These are phyloP conservation scores for Lycodopsis pacificus DNA, from an alignment of 2,797 vertebrate genomes.

Conservation along the genomic window DNA sequence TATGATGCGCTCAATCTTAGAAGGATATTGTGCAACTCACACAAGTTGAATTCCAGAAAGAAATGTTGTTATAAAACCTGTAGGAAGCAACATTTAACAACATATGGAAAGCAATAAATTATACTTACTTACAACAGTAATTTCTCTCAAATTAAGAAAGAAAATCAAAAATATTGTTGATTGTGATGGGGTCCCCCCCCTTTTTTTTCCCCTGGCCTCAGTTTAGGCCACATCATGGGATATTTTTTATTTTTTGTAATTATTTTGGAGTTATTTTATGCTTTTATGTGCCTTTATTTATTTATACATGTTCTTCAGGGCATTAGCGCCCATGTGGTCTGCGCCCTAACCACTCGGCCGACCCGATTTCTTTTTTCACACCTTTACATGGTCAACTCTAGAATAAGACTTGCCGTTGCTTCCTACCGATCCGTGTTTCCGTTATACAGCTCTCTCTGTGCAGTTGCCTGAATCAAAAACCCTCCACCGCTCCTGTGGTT, in stretches of 20 bases:
- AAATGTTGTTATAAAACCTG: not conserved
- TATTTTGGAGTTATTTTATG: not conserved
- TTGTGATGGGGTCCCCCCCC: not conserved
- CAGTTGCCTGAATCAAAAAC: constrained; percentile 50
- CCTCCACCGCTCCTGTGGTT: constrained; percentile 47
- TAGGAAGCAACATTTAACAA: not conserved
- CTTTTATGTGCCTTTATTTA: not conserved
- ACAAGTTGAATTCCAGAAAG: not conserved
- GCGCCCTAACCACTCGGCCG: too few species aligned
- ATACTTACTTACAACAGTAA: not conserved
- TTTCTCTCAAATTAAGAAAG: not conserved
- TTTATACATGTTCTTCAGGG: too few species aligned
- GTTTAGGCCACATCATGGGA: not conserved
- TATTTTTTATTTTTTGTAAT: not conserved
- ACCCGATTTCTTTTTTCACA: not conserved
- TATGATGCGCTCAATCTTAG: not conserved
- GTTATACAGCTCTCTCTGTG: constrained; percentile 17
- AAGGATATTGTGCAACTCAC: not conserved
- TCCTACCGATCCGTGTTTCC: constrained; percentile 15
- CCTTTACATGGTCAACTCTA: not conserved
- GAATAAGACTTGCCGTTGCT: constrained; percentile 6
- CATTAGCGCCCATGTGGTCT: too few species aligned
- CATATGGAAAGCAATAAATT: not conserved
- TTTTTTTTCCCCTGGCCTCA: not conserved
- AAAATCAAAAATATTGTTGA: not conserved